These are phyloP conservation scores for Mythimna vitellina DNA, from an alignment of 2,888 invertebrate species.

Conservation along the genomic window DNA sequence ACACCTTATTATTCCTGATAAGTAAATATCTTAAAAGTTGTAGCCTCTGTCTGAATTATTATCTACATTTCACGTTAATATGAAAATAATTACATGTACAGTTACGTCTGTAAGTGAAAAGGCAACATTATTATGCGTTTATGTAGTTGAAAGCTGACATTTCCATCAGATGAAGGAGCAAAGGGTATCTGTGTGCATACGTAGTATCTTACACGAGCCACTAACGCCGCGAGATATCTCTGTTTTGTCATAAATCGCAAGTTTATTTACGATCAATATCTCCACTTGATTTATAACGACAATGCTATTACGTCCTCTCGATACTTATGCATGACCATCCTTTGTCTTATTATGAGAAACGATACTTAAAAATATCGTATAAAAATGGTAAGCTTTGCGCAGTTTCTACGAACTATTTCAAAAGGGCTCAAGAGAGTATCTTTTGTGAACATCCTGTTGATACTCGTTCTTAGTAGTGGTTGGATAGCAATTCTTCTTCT, in stretches of 20 bases:
- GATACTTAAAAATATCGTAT: conserved; percentile 48
- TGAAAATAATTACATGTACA: conserved; percentile 39
- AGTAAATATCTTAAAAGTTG: not conserved
- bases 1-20: conserved; percentile 21
- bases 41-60: not conserved
- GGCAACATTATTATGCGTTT: conserved; percentile 70
- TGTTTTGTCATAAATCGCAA: conserved; percentile 85
- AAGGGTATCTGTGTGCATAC: conserved; percentile 75
- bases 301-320: conserved; percentile 79
- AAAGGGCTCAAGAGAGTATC: not conserved
- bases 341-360: conserved; percentile 68
- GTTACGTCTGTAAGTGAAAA: conserved; percentile 30
- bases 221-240: conserved; percentile 76
- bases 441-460: conserved; percentile 44
- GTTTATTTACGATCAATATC: conserved; percentile 87
- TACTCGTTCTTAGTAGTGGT: conserved; percentile 24
- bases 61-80: conserved; percentile 24
- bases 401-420: conserved; percentile 12
- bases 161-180: conserved; percentile 76
- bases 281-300: conserved; percentile 82
- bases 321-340: conserved; percentile 68
- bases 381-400: conserved; percentile 22
- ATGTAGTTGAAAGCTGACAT: conserved; percentile 76
- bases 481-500: conserved; percentile 14
- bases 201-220: conserved; percentile 62